phyloP scores from a whole-genome alignment of 2,113 vertebrate species.

The Camelus dromedarius region DNA sequence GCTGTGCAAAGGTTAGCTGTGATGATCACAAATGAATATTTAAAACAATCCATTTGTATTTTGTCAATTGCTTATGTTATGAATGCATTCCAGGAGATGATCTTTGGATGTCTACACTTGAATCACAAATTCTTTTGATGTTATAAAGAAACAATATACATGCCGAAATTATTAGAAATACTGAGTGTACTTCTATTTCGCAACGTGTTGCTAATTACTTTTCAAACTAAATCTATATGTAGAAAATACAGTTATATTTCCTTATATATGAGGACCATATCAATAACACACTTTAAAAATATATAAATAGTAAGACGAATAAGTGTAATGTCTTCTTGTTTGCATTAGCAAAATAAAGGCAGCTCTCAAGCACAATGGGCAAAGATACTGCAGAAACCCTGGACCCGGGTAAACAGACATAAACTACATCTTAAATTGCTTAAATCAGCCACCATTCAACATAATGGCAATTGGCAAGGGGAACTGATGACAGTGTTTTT shows the following conservation, averaged over 20 bases:
- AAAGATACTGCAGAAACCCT: neutral
- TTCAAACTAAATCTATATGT: neutral
- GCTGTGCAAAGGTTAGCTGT: neutral
- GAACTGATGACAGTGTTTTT: neutral
- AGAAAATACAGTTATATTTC: neutral
- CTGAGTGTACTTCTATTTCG: neutral
- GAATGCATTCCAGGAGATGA: neutral
- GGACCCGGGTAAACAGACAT: neutral
- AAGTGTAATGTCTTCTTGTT: neutral
- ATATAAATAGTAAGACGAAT: neutral
- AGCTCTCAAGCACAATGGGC: neutral
- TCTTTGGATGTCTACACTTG: neutral
- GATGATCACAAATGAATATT: slow-evolving; percentile 9
- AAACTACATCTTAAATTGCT: neutral
- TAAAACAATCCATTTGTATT: neutral
- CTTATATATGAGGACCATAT: neutral
- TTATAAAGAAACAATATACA: neutral
- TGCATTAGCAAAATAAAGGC: neutral
- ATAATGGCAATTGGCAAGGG: neutral
- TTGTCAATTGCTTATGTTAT: neutral
- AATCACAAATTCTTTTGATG: neutral
- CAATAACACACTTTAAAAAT: neutral
- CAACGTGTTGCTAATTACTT: neutral
- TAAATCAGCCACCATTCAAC: neutral
- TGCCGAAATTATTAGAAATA: neutral